Evolutionary conservation across 2,888 invertebrate species (phyloP), one percentile per base, ranked within the genome.

Genomic region (Ashinkailepas kermadecensis): DNA sequence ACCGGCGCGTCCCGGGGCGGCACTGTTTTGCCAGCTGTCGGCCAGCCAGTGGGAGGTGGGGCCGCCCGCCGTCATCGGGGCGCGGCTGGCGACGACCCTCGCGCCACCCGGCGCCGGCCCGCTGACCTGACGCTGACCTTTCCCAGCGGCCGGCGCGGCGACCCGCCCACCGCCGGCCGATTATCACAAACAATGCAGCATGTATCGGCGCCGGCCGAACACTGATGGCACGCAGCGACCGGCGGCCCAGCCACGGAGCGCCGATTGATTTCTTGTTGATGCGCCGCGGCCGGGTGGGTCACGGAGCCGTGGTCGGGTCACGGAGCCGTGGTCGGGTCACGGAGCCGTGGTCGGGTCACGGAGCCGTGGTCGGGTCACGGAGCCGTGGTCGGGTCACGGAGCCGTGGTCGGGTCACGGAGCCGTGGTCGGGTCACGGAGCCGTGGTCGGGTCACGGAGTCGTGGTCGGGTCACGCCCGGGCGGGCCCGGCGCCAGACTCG

Each of bases 101-200:
- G 65, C 67, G 67, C n/a, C 25, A 67, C 67, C 67, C 39, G 6
- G 70, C 70, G 70, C 39, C 70, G 15, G 39, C n/a, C 23, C 39
- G 70, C 39, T 15, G 10, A 39, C 70, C 70, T 39, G 15, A 15
- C 25, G 25, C 23, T 18, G 74, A 74, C 74, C 74, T 74, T 74
- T 74, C 74, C 54, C 74, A 74, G 74, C 74, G 74, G 13, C 74
- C 21, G 21, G 54, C 15, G 18, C 56, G 56, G 21, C 74, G 74
- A 39, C 39, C 21, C 74, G 25, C 12, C 62, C 64, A n/a, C 21
- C 21, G 10, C 64, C 21, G 21, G 64, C 64, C 70, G 70, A 74
- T 74, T 74, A 74, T 74, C 74, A 10, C 74, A 74, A 74, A 74
- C 74, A 74, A 74, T 74, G 70, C 70, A 15, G 70, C 70, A 15